phyloP scores from a whole-genome alignment of 23 tunicate species.

The Halocynthia roretzi region DNA sequence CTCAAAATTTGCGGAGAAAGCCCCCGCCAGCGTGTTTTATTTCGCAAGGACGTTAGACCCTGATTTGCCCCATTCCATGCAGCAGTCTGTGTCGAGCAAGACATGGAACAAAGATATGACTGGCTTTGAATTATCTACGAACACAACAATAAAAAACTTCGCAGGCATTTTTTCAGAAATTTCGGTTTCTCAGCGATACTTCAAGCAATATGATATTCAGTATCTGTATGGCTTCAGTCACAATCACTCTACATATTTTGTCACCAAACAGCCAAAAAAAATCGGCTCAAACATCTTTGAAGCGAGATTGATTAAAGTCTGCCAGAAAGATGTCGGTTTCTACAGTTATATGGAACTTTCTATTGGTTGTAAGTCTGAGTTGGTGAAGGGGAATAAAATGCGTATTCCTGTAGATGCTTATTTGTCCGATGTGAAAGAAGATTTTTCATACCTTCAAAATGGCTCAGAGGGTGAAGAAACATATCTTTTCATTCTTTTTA shows the following conservation, averaged over 20 bases:
- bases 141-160: conserved; percentile 3
- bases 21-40: conserved; percentile 1
- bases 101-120: conserved; percentile 33
- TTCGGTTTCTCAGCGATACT: conserved; percentile 18
- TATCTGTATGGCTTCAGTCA: conserved; percentile 53
- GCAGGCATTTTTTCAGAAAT: conserved; percentile 14
- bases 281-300: conserved; percentile 5
- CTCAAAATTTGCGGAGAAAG: no score
- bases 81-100: conserved; percentile 76
- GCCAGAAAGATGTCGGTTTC: conserved; percentile 48
- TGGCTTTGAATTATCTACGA: conserved; percentile 44
- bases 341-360: conserved; percentile 54
- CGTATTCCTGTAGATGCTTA: conserved; percentile 32
- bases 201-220: conserved; percentile 21
- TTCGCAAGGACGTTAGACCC: conserved; percentile 58
- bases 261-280: conserved; percentile 43
- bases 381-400: conserved; percentile 3
- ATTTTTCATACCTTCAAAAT: conserved; percentile 14
- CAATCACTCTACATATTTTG: conserved; percentile 65
- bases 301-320: conserved; percentile 45
- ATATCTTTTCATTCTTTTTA: neutral
- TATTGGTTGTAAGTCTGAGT: conserved; percentile 23
- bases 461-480: neutral
- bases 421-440: conserved; percentile 24
- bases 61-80: conserved; percentile 11